Conservation (phyloP, 2,888 invertebrate species). For the Drosophila mercatorum region DNA sequence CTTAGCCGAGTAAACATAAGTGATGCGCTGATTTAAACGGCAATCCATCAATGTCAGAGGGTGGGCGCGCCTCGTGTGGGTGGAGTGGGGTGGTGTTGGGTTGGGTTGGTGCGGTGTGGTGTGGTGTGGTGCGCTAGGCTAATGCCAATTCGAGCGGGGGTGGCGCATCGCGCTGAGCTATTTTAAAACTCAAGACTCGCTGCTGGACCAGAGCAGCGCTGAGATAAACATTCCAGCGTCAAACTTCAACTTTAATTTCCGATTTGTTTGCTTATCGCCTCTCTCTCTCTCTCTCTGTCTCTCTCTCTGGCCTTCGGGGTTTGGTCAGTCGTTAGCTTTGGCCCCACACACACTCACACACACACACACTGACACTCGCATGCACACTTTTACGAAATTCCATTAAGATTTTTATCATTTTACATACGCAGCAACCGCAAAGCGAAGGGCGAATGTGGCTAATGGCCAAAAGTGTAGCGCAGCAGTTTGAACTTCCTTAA, state of each 20-base stretch:
- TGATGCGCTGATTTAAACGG: constrained; percentile 84
- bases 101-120: background rate
- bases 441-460: constrained; percentile 39
- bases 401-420: constrained; percentile 78
- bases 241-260: constrained; percentile 76
- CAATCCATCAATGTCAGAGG: constrained; percentile 84
- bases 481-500: constrained; percentile 68
- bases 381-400: constrained; percentile 59
- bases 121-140: background rate
- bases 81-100: no score
- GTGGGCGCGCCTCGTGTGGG: constrained; percentile 30
- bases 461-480: constrained; percentile 60
- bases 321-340: constrained; percentile 46
- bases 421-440: constrained; percentile 58
- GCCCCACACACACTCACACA: constrained; percentile 20
- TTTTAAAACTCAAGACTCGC: constrained; percentile 57
- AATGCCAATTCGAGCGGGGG: constrained; percentile 32
- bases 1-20: constrained; percentile 73
- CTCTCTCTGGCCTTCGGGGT: constrained; percentile 4
- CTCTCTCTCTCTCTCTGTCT: constrained; percentile 4
- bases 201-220: constrained; percentile 26
- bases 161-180: constrained; percentile 30
- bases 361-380: constrained; percentile 1
- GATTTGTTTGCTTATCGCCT: constrained; percentile 75
- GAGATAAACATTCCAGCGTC: constrained; percentile 54